phyloP scores from a whole-genome alignment of 2,797 vertebrate species.

The Cyclura pinguis region DNA sequence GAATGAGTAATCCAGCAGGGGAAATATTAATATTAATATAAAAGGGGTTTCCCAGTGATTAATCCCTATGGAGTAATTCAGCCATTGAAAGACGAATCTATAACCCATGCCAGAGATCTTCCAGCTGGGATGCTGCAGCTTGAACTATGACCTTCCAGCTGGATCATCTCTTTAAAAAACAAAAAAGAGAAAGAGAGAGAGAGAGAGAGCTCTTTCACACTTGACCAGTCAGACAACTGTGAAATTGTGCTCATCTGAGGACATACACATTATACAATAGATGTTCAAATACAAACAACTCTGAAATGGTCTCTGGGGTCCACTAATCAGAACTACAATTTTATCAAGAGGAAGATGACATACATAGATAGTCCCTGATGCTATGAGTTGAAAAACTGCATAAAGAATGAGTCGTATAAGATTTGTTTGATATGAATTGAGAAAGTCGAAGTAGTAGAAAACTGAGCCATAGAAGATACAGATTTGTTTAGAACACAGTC shows the following conservation, averaged over 20 bases:
- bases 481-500: no score
- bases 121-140: conserved; percentile 17
- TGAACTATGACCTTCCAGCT: conserved; percentile 45
- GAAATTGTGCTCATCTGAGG: conserved; percentile 41
- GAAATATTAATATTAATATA: conserved; percentile 44
- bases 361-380: conserved; percentile 13
- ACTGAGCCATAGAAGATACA: no score
- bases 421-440: no score
- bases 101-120: conserved; percentile 20
- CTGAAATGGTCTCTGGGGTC: conserved; percentile 59
- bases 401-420: not conserved
- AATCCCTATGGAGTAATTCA: conserved; percentile 37
- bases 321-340: conserved; percentile 47
- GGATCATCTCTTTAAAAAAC: conserved; percentile 27
- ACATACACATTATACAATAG: conserved; percentile 49
- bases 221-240: conserved; percentile 46
- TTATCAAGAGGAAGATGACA: conserved; percentile 29
- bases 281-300: conserved; percentile 56
- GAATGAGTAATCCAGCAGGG: conserved; percentile 19
- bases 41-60: not conserved
- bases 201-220: conserved; percentile 37
- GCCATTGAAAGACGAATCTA: conserved; percentile 25
- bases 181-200: conserved; percentile 16
- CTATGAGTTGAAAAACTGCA: not conserved
- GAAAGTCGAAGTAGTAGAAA: no score